Evolutionary conservation across 1,140 invertebrate species (phyloP).

Genomic region (Nebria ingens): DNA sequence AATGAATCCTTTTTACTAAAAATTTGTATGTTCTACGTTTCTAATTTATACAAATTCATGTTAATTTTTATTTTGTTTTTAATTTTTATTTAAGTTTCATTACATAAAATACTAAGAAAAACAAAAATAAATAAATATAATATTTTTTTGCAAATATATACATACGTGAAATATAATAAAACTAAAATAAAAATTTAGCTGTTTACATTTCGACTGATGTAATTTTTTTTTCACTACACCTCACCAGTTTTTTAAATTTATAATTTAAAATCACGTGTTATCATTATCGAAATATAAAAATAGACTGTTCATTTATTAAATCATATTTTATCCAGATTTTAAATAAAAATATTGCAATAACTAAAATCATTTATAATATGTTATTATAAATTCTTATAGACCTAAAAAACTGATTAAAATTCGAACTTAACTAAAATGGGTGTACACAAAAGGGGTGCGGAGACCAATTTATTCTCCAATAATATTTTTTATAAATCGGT

Average conservation of each 20-base stretch:
- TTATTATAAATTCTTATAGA: neutral
- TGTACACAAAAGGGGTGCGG: neutral
- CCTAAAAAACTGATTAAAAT: neutral
- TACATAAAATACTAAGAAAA: neutral
- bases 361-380: neutral
- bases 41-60: no score
- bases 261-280: no score
- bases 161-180: neutral
- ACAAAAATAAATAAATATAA: neutral
- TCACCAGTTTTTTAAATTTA: neutral
- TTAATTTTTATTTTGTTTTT: no score
- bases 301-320: no score
- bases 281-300: no score
- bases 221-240: neutral
- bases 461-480: no score
- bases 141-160: neutral
- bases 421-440: neutral
- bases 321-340: no score
- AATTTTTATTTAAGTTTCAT: no score
- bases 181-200: neutral
- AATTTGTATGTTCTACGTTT: no score
- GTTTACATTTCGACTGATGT: neutral
- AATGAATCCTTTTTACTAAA: no score
- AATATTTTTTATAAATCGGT: no score
- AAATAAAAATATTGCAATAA: neutral